A percentile compares a stretch with the other conserved stretches of the same genome.
phyloP scores from a whole-genome alignment of 2,797 vertebrate species.

The Mus minutoides region DNA sequence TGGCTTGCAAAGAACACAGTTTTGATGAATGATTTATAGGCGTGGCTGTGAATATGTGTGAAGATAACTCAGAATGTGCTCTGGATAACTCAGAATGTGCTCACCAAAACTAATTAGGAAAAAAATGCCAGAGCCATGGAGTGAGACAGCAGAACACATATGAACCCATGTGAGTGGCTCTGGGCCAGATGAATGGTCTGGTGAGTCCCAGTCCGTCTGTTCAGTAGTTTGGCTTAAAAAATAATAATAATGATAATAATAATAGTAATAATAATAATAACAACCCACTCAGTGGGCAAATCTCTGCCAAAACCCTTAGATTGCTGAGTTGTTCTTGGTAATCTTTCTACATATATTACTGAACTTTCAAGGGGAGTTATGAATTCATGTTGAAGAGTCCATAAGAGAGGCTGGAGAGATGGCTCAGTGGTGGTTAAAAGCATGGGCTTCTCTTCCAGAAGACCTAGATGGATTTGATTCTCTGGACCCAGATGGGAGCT shows the following conservation, averaged over 20 bases:
- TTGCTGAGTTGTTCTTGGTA: background rate
- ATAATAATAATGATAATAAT: no score
- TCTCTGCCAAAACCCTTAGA: background rate
- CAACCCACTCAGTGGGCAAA: background rate
- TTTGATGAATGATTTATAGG: background rate
- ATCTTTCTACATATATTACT: background rate
- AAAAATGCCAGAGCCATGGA: background rate
- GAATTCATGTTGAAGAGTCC: background rate
- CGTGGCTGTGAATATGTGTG: background rate
- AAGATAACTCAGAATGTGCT: background rate
- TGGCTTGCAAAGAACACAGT: background rate
- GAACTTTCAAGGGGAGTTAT: background rate
- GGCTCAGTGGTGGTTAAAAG: background rate
- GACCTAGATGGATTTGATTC: background rate
- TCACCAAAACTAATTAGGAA: background rate
- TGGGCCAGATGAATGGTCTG: background rate
- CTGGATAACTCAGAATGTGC: no score
- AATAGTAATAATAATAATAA: no score
- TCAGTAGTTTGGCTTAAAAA: background rate
- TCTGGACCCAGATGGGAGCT: no score
- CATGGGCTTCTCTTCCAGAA: background rate
- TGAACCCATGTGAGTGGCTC: rapidly evolving
- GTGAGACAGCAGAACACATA: background rate
- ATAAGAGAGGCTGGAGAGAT: background rate
- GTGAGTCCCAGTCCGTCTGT: background rate